Evolutionary conservation across 1,140 invertebrate species (phyloP).

Genomic region (Harlomillsia oculata): DNA sequence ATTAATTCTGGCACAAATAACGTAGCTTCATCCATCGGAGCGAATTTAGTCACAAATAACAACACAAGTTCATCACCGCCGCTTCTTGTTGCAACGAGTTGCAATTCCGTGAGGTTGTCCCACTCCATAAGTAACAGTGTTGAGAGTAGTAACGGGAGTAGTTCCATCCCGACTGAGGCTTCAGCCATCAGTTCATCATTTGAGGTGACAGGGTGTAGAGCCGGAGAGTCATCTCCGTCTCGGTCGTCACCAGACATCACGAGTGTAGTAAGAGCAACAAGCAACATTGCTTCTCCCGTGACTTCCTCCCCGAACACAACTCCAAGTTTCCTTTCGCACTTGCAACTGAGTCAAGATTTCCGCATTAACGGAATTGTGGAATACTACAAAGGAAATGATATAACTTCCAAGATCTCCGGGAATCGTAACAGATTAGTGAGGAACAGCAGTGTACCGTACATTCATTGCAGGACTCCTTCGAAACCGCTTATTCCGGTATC

Average conservation of each 20-base stretch:
- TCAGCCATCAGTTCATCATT: slow-evolving; percentile 13
- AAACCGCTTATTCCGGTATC: background rate
- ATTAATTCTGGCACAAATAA: too few species aligned
- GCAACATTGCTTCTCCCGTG: background rate
- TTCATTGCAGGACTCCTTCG: background rate
- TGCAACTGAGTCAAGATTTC: background rate
- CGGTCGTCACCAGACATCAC: background rate
- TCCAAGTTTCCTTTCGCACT: too few species aligned
- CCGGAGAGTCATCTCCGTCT: background rate
- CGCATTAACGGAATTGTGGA: slow-evolving; percentile 5
- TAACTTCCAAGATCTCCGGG: slow-evolving; percentile 26
- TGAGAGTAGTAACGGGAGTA: slow-evolving; percentile 1
- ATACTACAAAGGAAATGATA: background rate
- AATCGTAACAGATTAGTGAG: slow-evolving; percentile 28
- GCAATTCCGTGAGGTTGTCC: slow-evolving; percentile 7
- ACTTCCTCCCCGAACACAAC: too few species aligned
- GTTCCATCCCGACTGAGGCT: background rate
- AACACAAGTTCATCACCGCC: background rate
- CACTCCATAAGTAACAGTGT: slow-evolving; percentile 13
- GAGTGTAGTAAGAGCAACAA: background rate
- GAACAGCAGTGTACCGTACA: slow-evolving; percentile 21
- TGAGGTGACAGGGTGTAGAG: slow-evolving; percentile 5
- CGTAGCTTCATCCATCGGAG: background rate
- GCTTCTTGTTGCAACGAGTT: too few species aligned
- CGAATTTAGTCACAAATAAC: background rate